phyloP scores from a whole-genome alignment of 92 coral and sea anemone species.

The Epizoanthus illoricatus region DNA sequence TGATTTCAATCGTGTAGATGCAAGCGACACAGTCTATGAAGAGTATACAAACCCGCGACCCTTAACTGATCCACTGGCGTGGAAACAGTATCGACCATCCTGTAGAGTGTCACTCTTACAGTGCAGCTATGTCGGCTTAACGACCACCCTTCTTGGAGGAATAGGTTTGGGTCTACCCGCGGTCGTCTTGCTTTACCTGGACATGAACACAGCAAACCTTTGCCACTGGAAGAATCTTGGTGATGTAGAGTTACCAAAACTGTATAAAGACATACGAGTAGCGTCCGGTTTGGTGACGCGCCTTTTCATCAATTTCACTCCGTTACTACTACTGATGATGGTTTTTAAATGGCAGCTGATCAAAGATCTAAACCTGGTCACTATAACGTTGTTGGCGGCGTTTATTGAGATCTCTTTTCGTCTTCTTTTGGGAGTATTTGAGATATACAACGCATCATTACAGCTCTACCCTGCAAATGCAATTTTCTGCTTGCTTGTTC shows the following conservation, averaged over 20 bases:
- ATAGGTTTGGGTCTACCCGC: too few species aligned
- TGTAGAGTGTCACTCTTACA: too few species aligned
- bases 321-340: too few species aligned
- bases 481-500: background rate
- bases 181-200: too few species aligned
- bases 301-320: background rate
- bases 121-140: too few species aligned
- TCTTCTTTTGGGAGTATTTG: background rate
- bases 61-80: too few species aligned
- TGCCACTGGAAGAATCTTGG: too few species aligned
- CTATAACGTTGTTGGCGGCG: background rate
- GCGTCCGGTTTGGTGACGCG: background rate
- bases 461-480: background rate
- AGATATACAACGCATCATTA: background rate
- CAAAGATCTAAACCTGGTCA: background rate
- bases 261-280: background rate
- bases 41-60: too few species aligned
- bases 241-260: too few species aligned
- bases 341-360: background rate
- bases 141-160: too few species aligned
- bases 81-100: too few species aligned
- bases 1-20: background rate
- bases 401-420: background rate
- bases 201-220: too few species aligned
- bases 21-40: background rate